Evolutionary conservation across 2,888 invertebrate species (phyloP).

Genomic region (Bombylius major): DNA sequence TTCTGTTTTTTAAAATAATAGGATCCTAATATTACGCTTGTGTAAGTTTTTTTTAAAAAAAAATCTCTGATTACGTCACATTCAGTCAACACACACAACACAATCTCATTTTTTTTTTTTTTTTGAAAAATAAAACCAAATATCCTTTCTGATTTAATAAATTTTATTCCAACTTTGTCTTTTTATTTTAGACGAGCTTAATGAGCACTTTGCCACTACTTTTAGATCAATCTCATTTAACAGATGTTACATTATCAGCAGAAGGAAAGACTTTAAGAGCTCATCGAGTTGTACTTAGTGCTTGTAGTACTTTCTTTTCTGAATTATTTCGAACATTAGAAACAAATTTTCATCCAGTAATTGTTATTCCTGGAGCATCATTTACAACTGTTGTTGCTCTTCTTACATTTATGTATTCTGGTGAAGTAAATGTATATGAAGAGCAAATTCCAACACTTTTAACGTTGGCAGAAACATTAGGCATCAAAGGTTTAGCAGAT

Average conservation of each 20-base stretch:
- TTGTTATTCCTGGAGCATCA: slow-evolving; percentile 35
- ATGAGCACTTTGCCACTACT: slow-evolving; percentile 65
- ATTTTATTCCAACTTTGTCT: neutral
- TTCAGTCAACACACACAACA: too few relatives aligned
- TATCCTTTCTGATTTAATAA: too few relatives aligned
- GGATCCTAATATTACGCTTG: too few relatives aligned
- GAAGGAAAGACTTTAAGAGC: slow-evolving; percentile 74
- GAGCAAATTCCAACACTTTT: slow-evolving; percentile 64
- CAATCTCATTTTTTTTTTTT: too few relatives aligned
- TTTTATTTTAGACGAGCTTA: slow-evolving; percentile 51
- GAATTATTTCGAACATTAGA: slow-evolving; percentile 54
- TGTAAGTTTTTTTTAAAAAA: too few relatives aligned
- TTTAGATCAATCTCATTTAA: slow-evolving; percentile 66
- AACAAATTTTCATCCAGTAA: slow-evolving; percentile 34
- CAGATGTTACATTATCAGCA: slow-evolving; percentile 78
- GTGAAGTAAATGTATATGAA: slow-evolving; percentile 74
- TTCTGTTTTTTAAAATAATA: too few relatives aligned
- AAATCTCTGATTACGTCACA: too few relatives aligned
- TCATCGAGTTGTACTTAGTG: slow-evolving; percentile 73
- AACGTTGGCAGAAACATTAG: slow-evolving; percentile 63
- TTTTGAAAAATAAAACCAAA: too few relatives aligned
- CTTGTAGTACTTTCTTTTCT: slow-evolving; percentile 83
- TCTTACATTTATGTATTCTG: slow-evolving; percentile 77
- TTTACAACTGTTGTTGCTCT: slow-evolving; percentile 46
- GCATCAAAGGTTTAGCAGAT: slow-evolving; percentile 71